A percentile compares a stretch with the other conserved stretches of the same genome.
Conservation (phyloP, 2,888 invertebrate species). For the Aspidiotus destructor region DNA sequence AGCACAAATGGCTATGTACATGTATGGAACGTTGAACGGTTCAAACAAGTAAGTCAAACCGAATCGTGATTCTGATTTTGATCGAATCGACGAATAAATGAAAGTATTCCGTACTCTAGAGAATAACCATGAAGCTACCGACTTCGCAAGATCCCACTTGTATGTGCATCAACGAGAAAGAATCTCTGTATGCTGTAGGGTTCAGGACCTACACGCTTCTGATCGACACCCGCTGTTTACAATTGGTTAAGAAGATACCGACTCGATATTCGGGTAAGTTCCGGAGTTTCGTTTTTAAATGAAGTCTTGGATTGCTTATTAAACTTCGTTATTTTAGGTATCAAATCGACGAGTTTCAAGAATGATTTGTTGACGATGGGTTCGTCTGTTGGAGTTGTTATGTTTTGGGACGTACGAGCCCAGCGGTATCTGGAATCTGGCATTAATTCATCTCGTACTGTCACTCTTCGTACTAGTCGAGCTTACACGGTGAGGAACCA, state of each 20-base stretch:
- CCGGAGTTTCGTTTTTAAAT: constrained; percentile 5
- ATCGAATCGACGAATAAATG: background rate
- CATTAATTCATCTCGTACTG: constrained; percentile 78
- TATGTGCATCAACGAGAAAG: constrained; percentile 73
- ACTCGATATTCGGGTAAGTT: constrained; percentile 85
- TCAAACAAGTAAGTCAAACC: constrained; percentile 54
- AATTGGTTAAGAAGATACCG: constrained; percentile 62
- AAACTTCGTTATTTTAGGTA: constrained; percentile 34
- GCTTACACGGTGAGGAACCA: constrained; percentile 67
- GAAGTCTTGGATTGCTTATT: background rate
- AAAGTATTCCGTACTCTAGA: constrained; percentile 43
- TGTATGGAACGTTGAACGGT: constrained; percentile 82
- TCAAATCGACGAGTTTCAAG: constrained; percentile 51
- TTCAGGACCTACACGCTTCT: constrained; percentile 86
- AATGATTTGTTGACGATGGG: constrained; percentile 86
- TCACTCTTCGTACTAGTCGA: constrained; percentile 74
- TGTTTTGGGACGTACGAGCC: constrained; percentile 88
- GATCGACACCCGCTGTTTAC: constrained; percentile 78
- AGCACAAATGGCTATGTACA: constrained; percentile 90
- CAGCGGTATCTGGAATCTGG: constrained; percentile 85
- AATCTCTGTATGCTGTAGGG: constrained; percentile 77
- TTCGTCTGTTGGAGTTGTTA: constrained; percentile 79
- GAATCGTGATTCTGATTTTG: background rate
- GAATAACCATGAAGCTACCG: constrained; percentile 73
- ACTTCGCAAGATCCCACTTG: constrained; percentile 90